Evolutionary conservation across 2,113 vertebrate species (phyloP), one percentile per base, ranked within the genome.

Genomic region (Saimiri boliviensis): DNA sequence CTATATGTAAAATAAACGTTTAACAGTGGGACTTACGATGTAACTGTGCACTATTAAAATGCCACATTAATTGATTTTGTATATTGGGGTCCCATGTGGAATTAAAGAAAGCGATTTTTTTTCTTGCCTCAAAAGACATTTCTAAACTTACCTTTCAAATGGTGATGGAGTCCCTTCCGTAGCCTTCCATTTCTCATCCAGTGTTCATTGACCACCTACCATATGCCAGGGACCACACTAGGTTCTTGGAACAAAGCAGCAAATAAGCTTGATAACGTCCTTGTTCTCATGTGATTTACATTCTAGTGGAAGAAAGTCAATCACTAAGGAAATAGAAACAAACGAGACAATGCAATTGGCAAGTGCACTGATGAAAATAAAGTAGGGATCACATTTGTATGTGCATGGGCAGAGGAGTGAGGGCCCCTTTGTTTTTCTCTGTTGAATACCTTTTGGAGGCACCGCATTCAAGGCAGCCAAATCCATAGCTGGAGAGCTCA

Each of bases 1-100:
- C 84, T 80, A 54, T 91, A 93, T 95, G 86, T 85, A 86, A 88
- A 95, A 87, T 80, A 91, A 93, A 58, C 87, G 49, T 70, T 93
- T 97, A 8, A 47, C 76, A 70, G 37, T 63, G 80, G 47, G 45
- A 81, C 49, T 91, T 91, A 71, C 30, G 32, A 90, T 82, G 49
- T 87, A 80, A 91, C 89, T 58, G 32, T 74, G 30, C 25, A 25
- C 70, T 77, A 76, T 93, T 89, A 96, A 97, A 97, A 85, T 82
- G 56, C 54, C 87, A 93, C 63, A 82, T 71, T 45, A 40, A 91
- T 91, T 52, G 79, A 10, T 68, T 94, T 81, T 91, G 54, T 58
- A 20, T 37, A 84, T 49, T 86, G 56, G 40, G 42, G 8, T 92
- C 89, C 42, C 25, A 6, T 6, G 7, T 89, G 68, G 82, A 40